Conservation (phyloP, 2,797 vertebrate genomes). For the Microctenopoma steveboyesi region DNA sequence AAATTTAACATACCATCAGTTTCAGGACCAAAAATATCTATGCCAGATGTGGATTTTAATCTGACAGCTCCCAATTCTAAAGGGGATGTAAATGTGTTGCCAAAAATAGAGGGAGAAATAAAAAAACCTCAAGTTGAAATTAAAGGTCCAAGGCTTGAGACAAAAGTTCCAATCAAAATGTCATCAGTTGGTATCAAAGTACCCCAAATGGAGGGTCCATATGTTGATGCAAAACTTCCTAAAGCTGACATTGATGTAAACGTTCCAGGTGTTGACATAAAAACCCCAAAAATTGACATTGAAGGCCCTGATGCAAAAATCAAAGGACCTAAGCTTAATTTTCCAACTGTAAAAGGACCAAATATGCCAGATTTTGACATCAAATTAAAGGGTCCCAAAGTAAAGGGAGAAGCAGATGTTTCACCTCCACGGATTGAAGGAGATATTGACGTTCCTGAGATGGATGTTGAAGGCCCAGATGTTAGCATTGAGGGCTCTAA, state of each 20-base stretch:
- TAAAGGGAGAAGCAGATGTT: too few relatives aligned
- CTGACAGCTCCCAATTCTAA: too few relatives aligned
- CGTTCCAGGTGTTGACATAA: constrained; percentile 1
- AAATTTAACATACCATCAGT: too few relatives aligned
- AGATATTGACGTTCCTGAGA: constrained; percentile 1
- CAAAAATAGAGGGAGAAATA: constrained; percentile 10
- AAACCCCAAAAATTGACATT: constrained; percentile 29
- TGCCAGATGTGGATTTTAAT: too few relatives aligned
- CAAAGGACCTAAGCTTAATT: constrained; percentile 25
- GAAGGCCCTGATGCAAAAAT: constrained; percentile 67
- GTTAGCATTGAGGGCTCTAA: constrained; percentile 35
- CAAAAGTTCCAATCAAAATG: constrained; percentile 27
- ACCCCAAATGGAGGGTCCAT: constrained; percentile 20
- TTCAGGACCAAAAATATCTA: too few relatives aligned
- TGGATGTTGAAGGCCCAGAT: constrained; percentile 43
- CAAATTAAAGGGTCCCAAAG: background rate
- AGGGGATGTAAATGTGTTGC: background rate
- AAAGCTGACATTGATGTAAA: constrained; percentile 18
- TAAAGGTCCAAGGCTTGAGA: constrained; percentile 5
- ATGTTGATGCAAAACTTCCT: constrained; percentile 12
- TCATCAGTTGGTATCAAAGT: constrained; percentile 31
- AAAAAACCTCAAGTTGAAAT: background rate
- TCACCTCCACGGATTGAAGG: too few relatives aligned
- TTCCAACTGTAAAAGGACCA: constrained; percentile 25
- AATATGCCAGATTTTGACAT: constrained; percentile 17